Percentiles rank a stretch among this genome's conserved stretches.
phyloP scores from a whole-genome alignment of 2,888 invertebrate genomes.

The Drosophila eohydei region DNA sequence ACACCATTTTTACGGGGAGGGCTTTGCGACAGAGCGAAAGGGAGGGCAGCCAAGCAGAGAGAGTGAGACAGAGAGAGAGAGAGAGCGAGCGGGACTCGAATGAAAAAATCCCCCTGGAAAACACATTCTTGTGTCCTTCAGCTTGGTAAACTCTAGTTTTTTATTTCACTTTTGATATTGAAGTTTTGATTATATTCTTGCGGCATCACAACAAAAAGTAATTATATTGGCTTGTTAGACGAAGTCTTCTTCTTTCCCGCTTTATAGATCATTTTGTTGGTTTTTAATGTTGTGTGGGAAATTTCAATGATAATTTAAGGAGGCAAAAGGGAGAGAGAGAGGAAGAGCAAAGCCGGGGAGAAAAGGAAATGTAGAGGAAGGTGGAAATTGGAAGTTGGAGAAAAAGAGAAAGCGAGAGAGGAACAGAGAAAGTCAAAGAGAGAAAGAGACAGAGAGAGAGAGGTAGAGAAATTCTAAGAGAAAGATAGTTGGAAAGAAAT shows the following conservation, averaged over 20 bases:
- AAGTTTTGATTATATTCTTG: conserved; percentile 6
- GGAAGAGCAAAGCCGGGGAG: background rate
- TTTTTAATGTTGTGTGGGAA: conserved; percentile 6
- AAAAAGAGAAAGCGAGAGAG: background rate
- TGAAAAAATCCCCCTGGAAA: conserved; percentile 3
- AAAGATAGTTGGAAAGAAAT: background rate
- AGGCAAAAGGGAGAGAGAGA: background rate
- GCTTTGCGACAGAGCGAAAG: background rate
- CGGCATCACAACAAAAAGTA: background rate
- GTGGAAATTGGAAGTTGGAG: background rate
- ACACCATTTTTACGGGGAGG: conserved; percentile 11
- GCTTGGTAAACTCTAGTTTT: background rate
- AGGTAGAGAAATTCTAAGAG: background rate
- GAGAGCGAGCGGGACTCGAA: conserved; percentile 5
- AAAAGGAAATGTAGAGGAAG: too few species aligned
- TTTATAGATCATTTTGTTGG: conserved; percentile 11
- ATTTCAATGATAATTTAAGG: conserved; percentile 6
- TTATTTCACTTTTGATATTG: background rate
- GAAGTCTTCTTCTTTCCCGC: background rate
- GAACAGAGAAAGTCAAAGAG: background rate
- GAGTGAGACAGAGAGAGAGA: background rate
- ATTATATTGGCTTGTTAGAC: conserved; percentile 1
- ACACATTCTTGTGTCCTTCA: conserved; percentile 4
- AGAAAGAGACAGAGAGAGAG: background rate
- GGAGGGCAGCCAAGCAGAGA: background rate